Base-by-base conservation (phyloP, 2,888 invertebrate genomes). In the Polietes domitor region DNA sequence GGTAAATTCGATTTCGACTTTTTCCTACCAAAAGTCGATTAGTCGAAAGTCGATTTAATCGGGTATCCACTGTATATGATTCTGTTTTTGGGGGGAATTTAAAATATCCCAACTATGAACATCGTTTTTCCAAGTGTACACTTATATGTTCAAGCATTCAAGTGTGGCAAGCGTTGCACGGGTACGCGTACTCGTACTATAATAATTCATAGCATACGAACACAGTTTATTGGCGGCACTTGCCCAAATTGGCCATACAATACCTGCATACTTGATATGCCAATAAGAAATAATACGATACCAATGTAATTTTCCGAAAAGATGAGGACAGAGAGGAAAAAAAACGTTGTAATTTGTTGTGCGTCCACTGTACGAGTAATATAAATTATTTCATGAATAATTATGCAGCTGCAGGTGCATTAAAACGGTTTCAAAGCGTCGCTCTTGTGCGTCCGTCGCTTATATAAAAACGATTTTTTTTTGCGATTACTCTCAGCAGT, bases 331-430 rank as follows among this genome's bases (percentile, higher is more conserved):
- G 21, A 41, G 26, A 24, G 24, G 12, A 47, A 53, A 50, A 65
- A 73, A 55, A 28, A 43, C 43, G 15, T 37, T 76, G 70, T 76
- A 76, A 84, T 84, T 84, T 84, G 84, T 84, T 78, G 76, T 70
- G 81, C 81, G 84, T 84, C 78, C 75, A 71, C 79, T 76, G 81
- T 72, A 84, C 68, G 24, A 43, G 12, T 43, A 24, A 81, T 79
- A 84, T 84, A 84, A 84, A 84, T 84, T 84, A 84, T 84, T 84
- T 84, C 68, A 81, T 76, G 78, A 81, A 84, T 84, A 81, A 84
- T 84, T 84, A 79, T 81, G 61, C 72, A 79, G 81, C 76, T 84
- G 84, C 84, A 84, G 84, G 84, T 84, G 81, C 81, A 81, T 55
- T 81, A 73, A 81, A 84, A 81, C 81, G 78, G 78, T 80, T 77